Percentiles rank a stretch among this genome's conserved stretches.
Evolutionary conservation across 2,888 invertebrate species (phyloP).

Genomic region (Aporophyla nigra): DNA sequence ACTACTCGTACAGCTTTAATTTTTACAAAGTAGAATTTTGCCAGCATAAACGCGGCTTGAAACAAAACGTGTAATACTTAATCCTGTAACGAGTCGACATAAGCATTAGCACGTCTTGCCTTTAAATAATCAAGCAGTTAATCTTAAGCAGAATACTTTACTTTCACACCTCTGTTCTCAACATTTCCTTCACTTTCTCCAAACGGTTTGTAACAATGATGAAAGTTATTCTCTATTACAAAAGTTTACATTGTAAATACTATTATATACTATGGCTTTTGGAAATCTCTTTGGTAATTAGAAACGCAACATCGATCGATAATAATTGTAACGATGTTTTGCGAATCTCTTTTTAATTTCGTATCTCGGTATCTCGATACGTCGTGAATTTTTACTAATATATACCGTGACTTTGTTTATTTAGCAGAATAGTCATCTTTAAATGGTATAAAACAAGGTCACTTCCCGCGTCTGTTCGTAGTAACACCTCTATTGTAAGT

Average conservation of each 20-base stretch:
- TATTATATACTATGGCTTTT: conserved; percentile 50
- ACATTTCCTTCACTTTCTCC: conserved; percentile 82
- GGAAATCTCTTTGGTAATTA: conserved; percentile 44
- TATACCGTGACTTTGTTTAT: neutral
- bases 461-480: too few species aligned
- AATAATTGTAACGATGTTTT: conserved; percentile 20
- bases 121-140: conserved; percentile 65
- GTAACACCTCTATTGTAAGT: too few species aligned
- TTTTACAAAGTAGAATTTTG: conserved; percentile 17
- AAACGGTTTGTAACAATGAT: conserved; percentile 75
- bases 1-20: conserved; percentile 5
- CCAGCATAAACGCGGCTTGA: neutral
- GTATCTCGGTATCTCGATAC: neutral
- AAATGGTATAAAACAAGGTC: too few species aligned
- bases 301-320: conserved; percentile 38
- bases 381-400: neutral
- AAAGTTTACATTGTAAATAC: conserved; percentile 58
- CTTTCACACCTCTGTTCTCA: conserved; percentile 83
- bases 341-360: neutral
- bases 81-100: conserved; percentile 44
- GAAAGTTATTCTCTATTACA: conserved; percentile 74
- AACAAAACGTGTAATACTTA: conserved; percentile 30
- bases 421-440: neutral
- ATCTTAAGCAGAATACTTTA: conserved; percentile 76
- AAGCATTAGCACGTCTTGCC: conserved; percentile 36